phyloP scores from a whole-genome alignment of 2,113 vertebrate species.

The Brachionichthys hirsutus region DNA sequence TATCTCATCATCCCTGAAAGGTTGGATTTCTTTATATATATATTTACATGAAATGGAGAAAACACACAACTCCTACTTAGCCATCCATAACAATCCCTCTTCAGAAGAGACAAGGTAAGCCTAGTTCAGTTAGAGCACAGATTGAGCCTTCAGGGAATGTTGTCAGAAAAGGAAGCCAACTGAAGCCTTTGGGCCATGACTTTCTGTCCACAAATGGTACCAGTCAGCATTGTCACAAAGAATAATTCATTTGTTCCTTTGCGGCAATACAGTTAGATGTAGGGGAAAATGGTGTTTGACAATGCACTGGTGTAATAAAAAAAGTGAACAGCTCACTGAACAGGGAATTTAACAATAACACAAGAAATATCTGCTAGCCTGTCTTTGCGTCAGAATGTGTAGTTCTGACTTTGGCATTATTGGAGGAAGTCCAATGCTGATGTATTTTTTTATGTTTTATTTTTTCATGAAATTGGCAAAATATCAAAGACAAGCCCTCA shows the following conservation, averaged over 20 bases:
- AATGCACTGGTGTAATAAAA: neutral
- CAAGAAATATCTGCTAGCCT: too few relatives aligned
- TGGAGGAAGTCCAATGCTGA: too few relatives aligned
- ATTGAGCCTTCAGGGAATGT: constrained; percentile 1
- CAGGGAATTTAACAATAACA: neutral
- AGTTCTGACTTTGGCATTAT: too few relatives aligned
- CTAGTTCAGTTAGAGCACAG: neutral
- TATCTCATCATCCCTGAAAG: neutral
- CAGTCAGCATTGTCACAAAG: neutral
- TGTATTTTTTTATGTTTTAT: too few relatives aligned
- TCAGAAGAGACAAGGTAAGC: neutral
- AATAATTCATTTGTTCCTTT: constrained; percentile 7
- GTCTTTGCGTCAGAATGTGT: too few relatives aligned
- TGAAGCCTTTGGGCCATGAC: neutral
- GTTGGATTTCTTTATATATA: neutral
- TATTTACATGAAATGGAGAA: neutral
- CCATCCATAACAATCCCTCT: neutral
- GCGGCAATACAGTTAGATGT: neutral
- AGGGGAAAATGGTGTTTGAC: neutral
- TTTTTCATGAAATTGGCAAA: too few relatives aligned
- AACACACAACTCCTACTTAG: constrained; percentile 1
- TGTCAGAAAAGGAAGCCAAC: constrained; percentile 8
- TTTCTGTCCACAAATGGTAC: constrained; percentile 16
- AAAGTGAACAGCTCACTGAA: too few relatives aligned
- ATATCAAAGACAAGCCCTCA: too few relatives aligned